A percentile compares a stretch with the other conserved stretches of the same genome.
Evolutionary conservation across 2,888 invertebrate species (phyloP).

Genomic region (Operophtera brumata): DNA sequence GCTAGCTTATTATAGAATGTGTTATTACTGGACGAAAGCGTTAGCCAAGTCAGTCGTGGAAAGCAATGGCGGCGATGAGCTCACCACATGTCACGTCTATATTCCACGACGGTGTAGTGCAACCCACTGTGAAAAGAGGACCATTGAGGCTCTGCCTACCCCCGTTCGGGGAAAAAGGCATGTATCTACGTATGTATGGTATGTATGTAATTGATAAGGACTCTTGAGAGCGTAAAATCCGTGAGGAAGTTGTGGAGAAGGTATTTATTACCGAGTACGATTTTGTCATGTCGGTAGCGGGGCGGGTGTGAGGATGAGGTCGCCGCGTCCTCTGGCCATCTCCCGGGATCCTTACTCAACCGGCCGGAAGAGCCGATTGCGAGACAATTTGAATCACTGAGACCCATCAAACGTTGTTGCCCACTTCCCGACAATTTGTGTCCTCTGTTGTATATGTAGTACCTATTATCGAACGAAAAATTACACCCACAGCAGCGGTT

Average conservation of each 20-base stretch:
- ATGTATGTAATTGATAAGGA: too few species aligned
- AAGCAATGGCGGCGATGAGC: too few species aligned
- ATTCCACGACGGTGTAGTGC: too few species aligned
- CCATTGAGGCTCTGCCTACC: too few species aligned
- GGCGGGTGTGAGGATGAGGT: constrained; percentile 39
- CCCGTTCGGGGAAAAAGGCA: too few species aligned
- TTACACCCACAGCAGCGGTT: constrained; percentile 18
- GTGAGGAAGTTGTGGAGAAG: constrained; percentile 40
- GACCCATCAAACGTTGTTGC: constrained; percentile 59
- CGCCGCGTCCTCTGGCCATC: constrained; percentile 34
- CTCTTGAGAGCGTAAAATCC: constrained; percentile 39
- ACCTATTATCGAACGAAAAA: constrained; percentile 39
- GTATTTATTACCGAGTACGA: constrained; percentile 37
- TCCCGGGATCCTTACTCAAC: constrained; percentile 45
- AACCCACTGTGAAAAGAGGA: too few species aligned
- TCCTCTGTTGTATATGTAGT: too few species aligned
- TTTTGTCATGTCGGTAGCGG: constrained; percentile 33
- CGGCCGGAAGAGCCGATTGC: constrained; percentile 70
- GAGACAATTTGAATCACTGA: constrained; percentile 72
- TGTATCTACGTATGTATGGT: too few species aligned
- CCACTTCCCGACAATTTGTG: constrained; percentile 57
- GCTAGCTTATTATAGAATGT: too few species aligned
- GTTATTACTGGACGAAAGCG: too few species aligned
- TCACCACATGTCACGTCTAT: too few species aligned
- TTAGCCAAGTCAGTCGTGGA: too few species aligned